These are phyloP conservation scores for Synanthedon myopaeformis DNA, from an alignment of 2,888 invertebrate genomes.

Conservation along the genomic window DNA sequence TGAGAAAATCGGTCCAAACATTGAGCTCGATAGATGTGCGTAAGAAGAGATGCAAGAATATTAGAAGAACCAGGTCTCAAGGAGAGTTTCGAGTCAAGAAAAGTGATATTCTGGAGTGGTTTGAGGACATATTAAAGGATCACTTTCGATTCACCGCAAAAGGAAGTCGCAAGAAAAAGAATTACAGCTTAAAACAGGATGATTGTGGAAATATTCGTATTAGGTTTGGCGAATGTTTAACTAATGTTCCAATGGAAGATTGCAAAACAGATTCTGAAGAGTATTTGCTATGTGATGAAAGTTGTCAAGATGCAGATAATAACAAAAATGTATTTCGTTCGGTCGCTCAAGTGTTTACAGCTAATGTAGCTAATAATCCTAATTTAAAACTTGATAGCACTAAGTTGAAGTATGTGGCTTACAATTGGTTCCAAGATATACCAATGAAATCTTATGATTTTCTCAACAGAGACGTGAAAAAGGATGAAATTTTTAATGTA, in stretches of 20 bases:
- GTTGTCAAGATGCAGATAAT: neutral
- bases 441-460: slow-evolving; percentile 17
- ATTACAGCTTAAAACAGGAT: slow-evolving; percentile 11
- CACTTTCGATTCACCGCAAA: neutral
- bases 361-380: slow-evolving; percentile 9
- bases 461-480: slow-evolving; percentile 13
- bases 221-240: slow-evolving; percentile 2
- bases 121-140: slow-evolving; percentile 15
- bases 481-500: slow-evolving; percentile 12
- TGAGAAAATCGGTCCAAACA: slow-evolving; percentile 22
- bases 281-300: slow-evolving; percentile 4
- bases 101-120: slow-evolving; percentile 17
- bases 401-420: slow-evolving; percentile 17
- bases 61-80: slow-evolving; percentile 27
- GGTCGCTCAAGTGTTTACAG: slow-evolving; percentile 6
- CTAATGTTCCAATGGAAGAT: slow-evolving; percentile 1
- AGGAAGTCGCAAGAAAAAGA: slow-evolving; percentile 4
- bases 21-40: slow-evolving; percentile 19
- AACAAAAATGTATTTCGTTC: neutral
- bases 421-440: slow-evolving; percentile 25
- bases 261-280: slow-evolving; percentile 1
- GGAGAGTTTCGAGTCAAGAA: slow-evolving; percentile 19
- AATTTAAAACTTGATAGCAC: neutral
- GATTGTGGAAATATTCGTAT: neutral
- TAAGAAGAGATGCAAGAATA: slow-evolving; percentile 4